phyloP scores from a whole-genome alignment of 2,797 vertebrate species.

The Gambusia yucatana region DNA sequence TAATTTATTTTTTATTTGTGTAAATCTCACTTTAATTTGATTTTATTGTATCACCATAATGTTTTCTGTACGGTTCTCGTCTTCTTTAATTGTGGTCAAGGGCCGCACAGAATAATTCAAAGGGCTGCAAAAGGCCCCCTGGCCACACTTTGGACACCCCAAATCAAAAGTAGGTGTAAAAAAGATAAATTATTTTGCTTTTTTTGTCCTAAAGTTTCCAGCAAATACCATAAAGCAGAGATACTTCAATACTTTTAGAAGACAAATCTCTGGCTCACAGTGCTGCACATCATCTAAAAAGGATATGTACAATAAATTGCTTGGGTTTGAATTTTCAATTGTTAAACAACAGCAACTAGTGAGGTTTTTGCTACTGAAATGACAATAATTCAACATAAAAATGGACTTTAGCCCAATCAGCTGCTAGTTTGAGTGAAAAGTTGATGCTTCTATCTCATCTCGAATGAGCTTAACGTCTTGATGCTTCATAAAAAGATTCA shows the following conservation, averaged over 20 bases:
- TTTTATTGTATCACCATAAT: no score
- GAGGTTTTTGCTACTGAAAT: neutral
- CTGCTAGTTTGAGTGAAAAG: neutral
- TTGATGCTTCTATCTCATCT: neutral
- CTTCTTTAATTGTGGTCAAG: no score
- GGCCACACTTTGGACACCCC: neutral
- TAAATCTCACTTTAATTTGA: no score
- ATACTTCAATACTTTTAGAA: neutral
- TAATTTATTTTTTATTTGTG: no score
- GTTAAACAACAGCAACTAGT: neutral
- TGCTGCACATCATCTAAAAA: neutral
- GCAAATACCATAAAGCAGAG: neutral
- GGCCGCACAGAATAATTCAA: no score
- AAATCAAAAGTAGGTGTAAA: neutral
- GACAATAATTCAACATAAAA: neutral
- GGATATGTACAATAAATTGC: neutral
- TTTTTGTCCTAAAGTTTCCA: neutral
- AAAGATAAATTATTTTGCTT: neutral
- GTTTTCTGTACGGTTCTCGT: no score
- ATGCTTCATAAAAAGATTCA: neutral
- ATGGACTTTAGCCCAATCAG: neutral
- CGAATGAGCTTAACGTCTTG: neutral
- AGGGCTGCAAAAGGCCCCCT: no score
- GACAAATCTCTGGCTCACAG: neutral
- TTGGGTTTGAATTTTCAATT: neutral